These are phyloP conservation scores for Pseudomugil gertrudae DNA, from an alignment of 2,797 vertebrate species.

Conservation along the genomic window DNA sequence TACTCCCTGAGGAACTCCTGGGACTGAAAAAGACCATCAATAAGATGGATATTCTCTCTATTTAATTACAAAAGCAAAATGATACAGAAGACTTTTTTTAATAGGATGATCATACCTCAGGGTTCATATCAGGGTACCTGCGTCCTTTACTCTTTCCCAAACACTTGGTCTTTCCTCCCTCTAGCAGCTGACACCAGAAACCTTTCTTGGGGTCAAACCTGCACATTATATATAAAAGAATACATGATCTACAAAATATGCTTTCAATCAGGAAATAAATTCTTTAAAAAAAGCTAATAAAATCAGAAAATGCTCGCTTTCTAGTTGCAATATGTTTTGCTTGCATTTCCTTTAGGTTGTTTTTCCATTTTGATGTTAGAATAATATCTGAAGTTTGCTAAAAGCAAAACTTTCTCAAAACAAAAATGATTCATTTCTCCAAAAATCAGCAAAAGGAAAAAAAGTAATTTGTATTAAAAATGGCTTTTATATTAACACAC, in stretches of 20 bases:
- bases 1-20: slow-evolving; percentile 93
- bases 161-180: slow-evolving; percentile 97
- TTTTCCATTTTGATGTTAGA: background rate
- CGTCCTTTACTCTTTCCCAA: slow-evolving; percentile 98
- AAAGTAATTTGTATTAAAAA: too few relatives aligned
- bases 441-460: too few relatives aligned
- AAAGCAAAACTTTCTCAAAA: background rate
- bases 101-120: slow-evolving; percentile 84
- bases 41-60: background rate
- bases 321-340: background rate
- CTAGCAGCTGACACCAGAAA: slow-evolving; percentile 98
- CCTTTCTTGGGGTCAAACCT: slow-evolving; percentile 99
- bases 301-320: background rate
- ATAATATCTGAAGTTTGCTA: background rate
- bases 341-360: background rate
- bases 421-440: too few relatives aligned
- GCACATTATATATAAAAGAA: slow-evolving; percentile 9
- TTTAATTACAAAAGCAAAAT: background rate
- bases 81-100: background rate
- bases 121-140: slow-evolving; percentile 96
- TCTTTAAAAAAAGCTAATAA: background rate
- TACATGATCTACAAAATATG: background rate
- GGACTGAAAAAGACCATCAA: slow-evolving; percentile 79
- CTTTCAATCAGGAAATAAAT: background rate
- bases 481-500: too few relatives aligned